Evolutionary conservation across 2,888 invertebrate species (phyloP).

Genomic region (Subacronicta megacephala): DNA sequence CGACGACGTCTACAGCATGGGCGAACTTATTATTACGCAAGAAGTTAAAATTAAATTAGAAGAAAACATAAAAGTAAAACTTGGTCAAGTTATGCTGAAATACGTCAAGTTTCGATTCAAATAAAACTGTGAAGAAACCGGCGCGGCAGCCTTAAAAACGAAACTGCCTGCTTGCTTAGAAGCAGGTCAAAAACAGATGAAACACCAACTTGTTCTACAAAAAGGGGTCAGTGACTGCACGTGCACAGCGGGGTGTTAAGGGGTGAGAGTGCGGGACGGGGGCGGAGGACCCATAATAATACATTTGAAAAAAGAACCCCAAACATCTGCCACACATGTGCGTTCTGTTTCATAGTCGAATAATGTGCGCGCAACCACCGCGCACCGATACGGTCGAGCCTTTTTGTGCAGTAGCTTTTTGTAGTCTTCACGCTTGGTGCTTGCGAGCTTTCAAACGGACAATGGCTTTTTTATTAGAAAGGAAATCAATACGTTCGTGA

Average conservation of each 20-base stretch:
- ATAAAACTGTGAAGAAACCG: constrained; percentile 32
- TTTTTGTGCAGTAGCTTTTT: constrained; percentile 85
- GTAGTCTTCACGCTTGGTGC: constrained; percentile 85
- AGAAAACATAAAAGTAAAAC: constrained; percentile 28
- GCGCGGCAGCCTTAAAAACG: constrained; percentile 30
- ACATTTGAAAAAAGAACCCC: constrained; percentile 86
- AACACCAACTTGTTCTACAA: constrained; percentile 72
- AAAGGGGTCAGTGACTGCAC: constrained; percentile 87
- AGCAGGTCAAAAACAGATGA: constrained; percentile 81
- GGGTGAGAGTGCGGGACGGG: constrained; percentile 59
- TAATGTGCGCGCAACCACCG: constrained; percentile 80
- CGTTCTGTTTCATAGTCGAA: constrained; percentile 80
- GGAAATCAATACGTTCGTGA: constrained; percentile 82
- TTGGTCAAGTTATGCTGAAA: constrained; percentile 38
- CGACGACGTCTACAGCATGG: constrained; percentile 9
- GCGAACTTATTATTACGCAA: constrained; percentile 19
- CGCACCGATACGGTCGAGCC: constrained; percentile 74
- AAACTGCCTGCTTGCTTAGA: constrained; percentile 51
- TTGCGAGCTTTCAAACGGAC: constrained; percentile 81
- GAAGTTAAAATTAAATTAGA: constrained; percentile 26
- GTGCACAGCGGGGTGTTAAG: constrained; percentile 76
- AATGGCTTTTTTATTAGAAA: constrained; percentile 80
- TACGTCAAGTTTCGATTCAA: constrained; percentile 20
- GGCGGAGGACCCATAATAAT: constrained; percentile 77
- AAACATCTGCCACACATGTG: constrained; percentile 88